These are phyloP conservation scores for Drosophila persimilis DNA, from an alignment of 1,140 invertebrate genomes.

Conservation along the genomic window DNA sequence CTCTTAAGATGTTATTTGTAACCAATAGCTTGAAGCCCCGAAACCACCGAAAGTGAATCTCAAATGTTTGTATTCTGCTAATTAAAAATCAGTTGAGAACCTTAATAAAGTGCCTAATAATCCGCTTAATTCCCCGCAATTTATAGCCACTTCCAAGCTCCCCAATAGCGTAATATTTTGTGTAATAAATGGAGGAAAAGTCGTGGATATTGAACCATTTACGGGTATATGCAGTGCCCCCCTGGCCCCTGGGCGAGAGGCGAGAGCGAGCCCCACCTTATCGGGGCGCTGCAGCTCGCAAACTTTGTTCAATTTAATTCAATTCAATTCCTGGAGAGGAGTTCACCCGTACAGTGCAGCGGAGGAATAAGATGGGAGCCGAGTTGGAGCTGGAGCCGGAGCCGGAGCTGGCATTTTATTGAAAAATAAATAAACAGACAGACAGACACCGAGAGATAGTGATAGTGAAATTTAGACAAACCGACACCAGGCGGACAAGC, in stretches of 20 bases:
- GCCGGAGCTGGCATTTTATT: slow-evolving; percentile 58
- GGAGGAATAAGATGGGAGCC: slow-evolving; percentile 4
- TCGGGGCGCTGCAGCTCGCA: slow-evolving; percentile 41
- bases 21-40: no score
- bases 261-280: slow-evolving; percentile 11
- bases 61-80: no score
- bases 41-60: no score
- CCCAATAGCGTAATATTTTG: slow-evolving; percentile 2
- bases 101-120: neutral
- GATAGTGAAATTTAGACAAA: slow-evolving; percentile 66
- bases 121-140: neutral
- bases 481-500: slow-evolving; percentile 53
- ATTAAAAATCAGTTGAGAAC: no score
- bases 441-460: slow-evolving; percentile 15
- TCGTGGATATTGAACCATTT: slow-evolving; percentile 23
- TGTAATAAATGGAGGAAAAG: slow-evolving; percentile 36
- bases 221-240: slow-evolving; percentile 15
- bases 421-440: slow-evolving; percentile 67
- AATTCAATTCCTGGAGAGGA: slow-evolving; percentile 56
- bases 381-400: slow-evolving; percentile 23
- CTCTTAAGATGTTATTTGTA: no score
- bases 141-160: neutral
- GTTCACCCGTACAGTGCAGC: slow-evolving; percentile 9
- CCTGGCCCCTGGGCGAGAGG: neutral
- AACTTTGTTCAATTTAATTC: slow-evolving; percentile 63